These are phyloP conservation scores for Cryptophagus acutangulus DNA, from an alignment of 2,888 invertebrate genomes.

Conservation along the genomic window DNA sequence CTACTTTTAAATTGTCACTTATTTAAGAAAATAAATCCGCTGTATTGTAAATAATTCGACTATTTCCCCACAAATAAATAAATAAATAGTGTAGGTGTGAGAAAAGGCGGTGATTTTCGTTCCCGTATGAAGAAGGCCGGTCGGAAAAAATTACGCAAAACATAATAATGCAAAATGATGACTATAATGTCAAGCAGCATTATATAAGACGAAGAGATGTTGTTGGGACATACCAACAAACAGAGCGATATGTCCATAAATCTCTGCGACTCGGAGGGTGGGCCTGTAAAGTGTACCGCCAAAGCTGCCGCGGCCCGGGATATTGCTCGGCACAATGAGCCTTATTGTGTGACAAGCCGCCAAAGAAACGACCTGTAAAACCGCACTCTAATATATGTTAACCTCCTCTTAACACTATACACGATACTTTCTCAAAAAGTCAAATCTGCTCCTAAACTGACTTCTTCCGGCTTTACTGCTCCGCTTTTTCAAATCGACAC, in stretches of 20 bases:
- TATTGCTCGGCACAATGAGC: conserved; percentile 12
- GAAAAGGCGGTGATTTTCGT: no score
- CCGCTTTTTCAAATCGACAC: conserved; percentile 14
- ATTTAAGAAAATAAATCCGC: no score
- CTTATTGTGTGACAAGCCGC: conserved; percentile 14
- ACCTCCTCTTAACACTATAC: conserved; percentile 5
- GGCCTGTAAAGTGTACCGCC: conserved; percentile 17
- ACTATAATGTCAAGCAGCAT: background rate
- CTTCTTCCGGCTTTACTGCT: conserved; percentile 21
- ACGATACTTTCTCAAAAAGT: no score
- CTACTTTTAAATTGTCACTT: no score
- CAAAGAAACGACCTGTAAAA: conserved; percentile 16
- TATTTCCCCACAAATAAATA: no score
- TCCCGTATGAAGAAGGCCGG: no score
- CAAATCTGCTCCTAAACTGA: conserved; percentile 18
- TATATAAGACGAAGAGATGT: background rate
- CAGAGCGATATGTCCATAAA: conserved; percentile 11
- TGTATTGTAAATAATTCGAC: no score
- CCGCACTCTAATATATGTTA: conserved; percentile 19
- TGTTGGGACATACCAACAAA: background rate
- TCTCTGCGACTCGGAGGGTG: conserved; percentile 18
- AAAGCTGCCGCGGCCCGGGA: conserved; percentile 17
- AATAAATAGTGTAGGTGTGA: no score
- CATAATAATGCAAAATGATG: background rate
- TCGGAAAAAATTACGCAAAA: no score